Evolutionary conservation across 2,797 vertebrate genomes (phyloP), one percentile per base, ranked within the genome.

Genomic region (Galagoides demidoff): DNA sequence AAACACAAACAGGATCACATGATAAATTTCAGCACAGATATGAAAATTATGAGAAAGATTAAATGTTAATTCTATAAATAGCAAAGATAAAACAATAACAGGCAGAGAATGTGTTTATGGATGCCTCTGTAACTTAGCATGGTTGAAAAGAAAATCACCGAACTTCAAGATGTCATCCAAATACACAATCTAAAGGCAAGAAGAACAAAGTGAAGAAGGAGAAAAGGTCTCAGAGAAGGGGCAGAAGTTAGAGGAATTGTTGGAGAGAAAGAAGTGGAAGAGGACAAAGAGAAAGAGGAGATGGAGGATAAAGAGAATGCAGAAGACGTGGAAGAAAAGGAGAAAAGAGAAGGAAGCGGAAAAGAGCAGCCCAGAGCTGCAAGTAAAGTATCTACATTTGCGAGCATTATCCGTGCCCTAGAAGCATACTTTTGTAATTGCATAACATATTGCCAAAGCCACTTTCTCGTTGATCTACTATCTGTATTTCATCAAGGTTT

Each of bases 181-280:
- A 34, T 82, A 25, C 34, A n/a, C 6, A 59, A 37, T 29, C 73
- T 13, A 66, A 43, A 64, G 39, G 7, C 8, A 89, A 76, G 76
- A 16, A 37, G 37, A 37, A 45, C 16, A 74, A 25, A 76, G 2
- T 31, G 34, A 73, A 31, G 27, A 43, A 57, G 52, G 17, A 81
- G 3, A 37, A 16, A 74, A 49, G 39, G n/a, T 20, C n/a, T n/a
- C n/a, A 12, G 6, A 8, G n/a, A 34, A 52, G 45, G 1, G 29
- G 45, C 2, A 70, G 5, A 3, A 77, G 10, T 3, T 6, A 5
- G 14, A 4, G 4, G 11, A 11, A 34, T 43, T 4, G 16, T 7
- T 31, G 63, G 4, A 1, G 10, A 55, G 9, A 4, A 89, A 12
- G 37, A 68, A n/a, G 57, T 82, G 57, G 3, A 39, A 10, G 4